These are phyloP conservation scores for Bryconaethiops microstoma DNA, from an alignment of 2,797 vertebrate genomes.

Conservation along the genomic window DNA sequence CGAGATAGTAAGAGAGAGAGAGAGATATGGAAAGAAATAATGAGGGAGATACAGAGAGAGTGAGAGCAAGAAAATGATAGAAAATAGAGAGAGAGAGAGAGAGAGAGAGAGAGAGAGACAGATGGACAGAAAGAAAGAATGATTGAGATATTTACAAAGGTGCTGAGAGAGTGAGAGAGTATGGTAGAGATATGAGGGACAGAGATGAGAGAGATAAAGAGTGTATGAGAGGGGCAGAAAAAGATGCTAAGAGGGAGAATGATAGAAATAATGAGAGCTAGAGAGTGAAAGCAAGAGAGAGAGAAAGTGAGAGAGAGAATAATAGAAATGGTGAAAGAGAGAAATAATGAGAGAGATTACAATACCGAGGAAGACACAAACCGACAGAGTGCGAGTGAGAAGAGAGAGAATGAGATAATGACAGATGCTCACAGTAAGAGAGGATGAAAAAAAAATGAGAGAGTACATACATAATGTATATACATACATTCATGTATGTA, in stretches of 20 bases:
- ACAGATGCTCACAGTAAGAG: no score
- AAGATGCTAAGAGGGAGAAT: background rate
- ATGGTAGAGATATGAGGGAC: background rate
- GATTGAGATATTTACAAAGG: no score
- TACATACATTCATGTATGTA: no score
- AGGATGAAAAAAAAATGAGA: no score
- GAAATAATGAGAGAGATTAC: background rate
- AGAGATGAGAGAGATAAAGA: background rate
- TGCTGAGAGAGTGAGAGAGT: background rate
- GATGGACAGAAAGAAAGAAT: background rate
- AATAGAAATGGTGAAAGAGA: background rate
- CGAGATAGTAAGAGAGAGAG: background rate
- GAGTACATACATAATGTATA: no score
- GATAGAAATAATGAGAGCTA: background rate
- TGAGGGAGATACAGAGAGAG: background rate
- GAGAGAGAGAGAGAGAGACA: background rate
- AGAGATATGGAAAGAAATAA: background rate
- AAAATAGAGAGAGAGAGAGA: background rate
- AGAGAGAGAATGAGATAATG: slow-evolving; percentile 8
- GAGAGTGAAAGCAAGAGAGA: background rate
- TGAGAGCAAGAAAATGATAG: background rate
- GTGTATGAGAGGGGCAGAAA: no score
- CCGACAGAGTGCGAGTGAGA: background rate
- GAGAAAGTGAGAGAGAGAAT: background rate
- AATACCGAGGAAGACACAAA: background rate